Base-by-base conservation (phyloP, 1,140 invertebrate genomes). In the Drosophila yakuba region DNA sequence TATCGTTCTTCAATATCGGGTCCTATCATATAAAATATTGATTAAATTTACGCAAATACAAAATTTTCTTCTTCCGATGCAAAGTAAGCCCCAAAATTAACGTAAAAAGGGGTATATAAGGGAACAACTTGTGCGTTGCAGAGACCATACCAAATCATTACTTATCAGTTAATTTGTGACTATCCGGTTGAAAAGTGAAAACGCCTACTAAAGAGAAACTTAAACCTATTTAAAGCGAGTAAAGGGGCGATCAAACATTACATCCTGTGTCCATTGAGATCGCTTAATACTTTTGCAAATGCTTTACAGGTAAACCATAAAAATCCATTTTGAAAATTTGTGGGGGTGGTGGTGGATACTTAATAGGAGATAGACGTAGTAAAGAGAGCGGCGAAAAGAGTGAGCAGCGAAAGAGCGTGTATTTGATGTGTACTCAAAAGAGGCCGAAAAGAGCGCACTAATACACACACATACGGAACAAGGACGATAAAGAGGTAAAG, bases 311-410 rank as follows among this genome's bases (percentile, higher is more conserved):
- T 85, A 80, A 83, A 89, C 77, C 74, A 78, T 89, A 90, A 89
- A 88, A 88, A 80, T 89, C 80, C 85, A 89, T 90, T 89, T 80
- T 89, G 84, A 89, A 89, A 89, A 84, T 68, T 90, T 78, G 84
- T 84, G 85, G 84, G 84, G 84, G 84, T 89, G 85, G 84, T 89
- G 85, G 85, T 89, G 84, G 74, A 86, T 73, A 86, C 82, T 81
- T 74, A 85, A 85, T 81, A 86, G 82, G 68, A 64, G 60, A 48
- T 48, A 47, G 64, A 41, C 64, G 64, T 68, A 68, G 64, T 68
- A 68, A 64, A 68, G 62, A 68, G 64, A 68, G 64, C 61, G 63
- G 35, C 43, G 50, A 72, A 82, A 62, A 83, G 67, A 78, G 74
- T 60, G 32, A 38, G 63, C 71, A 71, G 64, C 66, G 43, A 72